A percentile compares a stretch with the other conserved stretches of the same genome.
Conservation (phyloP, 1,140 invertebrate genomes). For the Camponotus floridanus region DNA sequence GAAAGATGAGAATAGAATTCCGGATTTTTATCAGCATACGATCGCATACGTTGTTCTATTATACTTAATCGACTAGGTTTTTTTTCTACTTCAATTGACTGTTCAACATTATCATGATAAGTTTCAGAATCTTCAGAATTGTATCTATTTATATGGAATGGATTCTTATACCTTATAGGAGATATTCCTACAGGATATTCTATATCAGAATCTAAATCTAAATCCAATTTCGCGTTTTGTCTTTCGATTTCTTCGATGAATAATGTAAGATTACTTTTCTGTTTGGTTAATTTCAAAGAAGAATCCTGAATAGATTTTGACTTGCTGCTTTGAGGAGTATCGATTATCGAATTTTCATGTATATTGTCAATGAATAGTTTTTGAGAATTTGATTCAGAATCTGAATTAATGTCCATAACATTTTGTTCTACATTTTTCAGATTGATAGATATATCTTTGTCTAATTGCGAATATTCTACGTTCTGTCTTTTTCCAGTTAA, state of each 20-base stretch:
- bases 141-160: conserved; percentile 67
- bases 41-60: conserved; percentile 69
- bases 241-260: conserved; percentile 77
- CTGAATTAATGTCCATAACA: conserved; percentile 20
- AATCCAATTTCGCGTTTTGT: conserved; percentile 68
- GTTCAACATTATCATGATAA: neutral
- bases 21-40: conserved; percentile 51
- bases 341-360: conserved; percentile 1
- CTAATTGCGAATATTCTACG: neutral
- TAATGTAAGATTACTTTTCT: conserved; percentile 75
- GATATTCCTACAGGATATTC: conserved; percentile 48
- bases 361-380: neutral
- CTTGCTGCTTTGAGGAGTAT: conserved; percentile 15
- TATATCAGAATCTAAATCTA: conserved; percentile 72
- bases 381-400: conserved; percentile 3
- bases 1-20: conserved; percentile 30
- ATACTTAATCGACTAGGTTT: conserved; percentile 67
- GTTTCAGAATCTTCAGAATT: conserved; percentile 16
- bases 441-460: neutral
- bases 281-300: conserved; percentile 16
- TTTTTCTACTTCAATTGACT: conserved; percentile 11
- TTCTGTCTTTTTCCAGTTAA: neutral
- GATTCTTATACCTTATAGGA: conserved; percentile 71
- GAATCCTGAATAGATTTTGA: neutral
- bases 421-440: conserved; percentile 9